phyloP scores from a whole-genome alignment of 92 coral and sea anemone species.

The Palythoa grandis region DNA sequence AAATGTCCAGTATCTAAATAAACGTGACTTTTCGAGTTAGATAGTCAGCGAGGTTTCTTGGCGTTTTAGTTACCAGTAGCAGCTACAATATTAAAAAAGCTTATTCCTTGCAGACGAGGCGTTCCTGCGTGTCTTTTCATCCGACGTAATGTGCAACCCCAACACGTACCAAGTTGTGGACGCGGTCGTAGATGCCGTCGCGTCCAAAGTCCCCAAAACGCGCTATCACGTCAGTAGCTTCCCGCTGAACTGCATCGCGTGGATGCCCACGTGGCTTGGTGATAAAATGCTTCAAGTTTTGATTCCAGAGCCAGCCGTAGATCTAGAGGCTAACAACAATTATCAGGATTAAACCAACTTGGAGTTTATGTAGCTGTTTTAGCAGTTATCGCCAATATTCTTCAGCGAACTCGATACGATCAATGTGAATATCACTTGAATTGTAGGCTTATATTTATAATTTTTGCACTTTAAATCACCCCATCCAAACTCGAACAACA shows the following conservation, averaged over 20 bases:
- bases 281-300: conserved; percentile 22
- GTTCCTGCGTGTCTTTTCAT: conserved; percentile 18
- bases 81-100: background rate
- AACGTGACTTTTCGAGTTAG: no score
- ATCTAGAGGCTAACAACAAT: background rate
- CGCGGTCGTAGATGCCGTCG: conserved; percentile 53
- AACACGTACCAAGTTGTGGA: conserved; percentile 22
- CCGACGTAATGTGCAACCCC: conserved; percentile 27
- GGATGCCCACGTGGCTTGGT: conserved; percentile 46
- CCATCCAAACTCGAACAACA: no score
- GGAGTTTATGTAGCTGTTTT: background rate
- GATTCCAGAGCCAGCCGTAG: background rate
- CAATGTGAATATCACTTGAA: no score
- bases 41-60: no score
- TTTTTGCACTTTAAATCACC: no score
- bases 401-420: no score
- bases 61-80: no score
- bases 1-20: no score
- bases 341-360: background rate
- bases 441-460: no score
- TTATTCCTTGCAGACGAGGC: conserved; percentile 17
- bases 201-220: conserved; percentile 38
- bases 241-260: conserved; percentile 18
- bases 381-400: no score
- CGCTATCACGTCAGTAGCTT: conserved; percentile 46